These are phyloP conservation scores for Emys orbicularis DNA, from an alignment of 2,797 vertebrate genomes.

Conservation along the genomic window DNA sequence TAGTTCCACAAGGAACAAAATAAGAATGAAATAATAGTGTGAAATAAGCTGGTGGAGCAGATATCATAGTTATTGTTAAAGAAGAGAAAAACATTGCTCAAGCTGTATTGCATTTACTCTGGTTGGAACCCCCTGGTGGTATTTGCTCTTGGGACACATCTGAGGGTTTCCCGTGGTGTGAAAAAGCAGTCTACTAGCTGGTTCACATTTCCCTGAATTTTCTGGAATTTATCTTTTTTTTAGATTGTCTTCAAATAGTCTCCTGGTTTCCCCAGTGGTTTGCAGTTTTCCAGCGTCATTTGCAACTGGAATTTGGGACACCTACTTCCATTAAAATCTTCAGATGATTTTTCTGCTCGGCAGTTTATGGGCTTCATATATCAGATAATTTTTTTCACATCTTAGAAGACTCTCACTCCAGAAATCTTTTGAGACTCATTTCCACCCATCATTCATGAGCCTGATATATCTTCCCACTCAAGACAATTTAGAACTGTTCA, in stretches of 20 bases:
- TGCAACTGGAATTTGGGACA: neutral
- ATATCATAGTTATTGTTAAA: neutral
- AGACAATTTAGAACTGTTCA: slow-evolving; percentile 62
- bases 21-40: neutral
- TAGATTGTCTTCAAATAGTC: neutral
- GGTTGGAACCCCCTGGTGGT: neutral
- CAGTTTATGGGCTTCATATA: neutral
- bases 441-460: slow-evolving; percentile 47
- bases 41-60: neutral
- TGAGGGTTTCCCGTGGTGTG: neutral
- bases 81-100: neutral
- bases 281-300: neutral
- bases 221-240: neutral
- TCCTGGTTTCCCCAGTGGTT: neutral
- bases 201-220: neutral
- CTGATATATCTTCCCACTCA: slow-evolving; percentile 60
- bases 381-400: neutral
- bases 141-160: slow-evolving; percentile 11
- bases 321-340: slow-evolving; percentile 27
- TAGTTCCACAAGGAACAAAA: neutral
- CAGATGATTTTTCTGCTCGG: slow-evolving; percentile 31
- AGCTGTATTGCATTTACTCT: neutral
- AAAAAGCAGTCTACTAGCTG: neutral
- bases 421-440: slow-evolving; percentile 48
- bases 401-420: neutral